Conservation (phyloP, 2,113 vertebrate genomes). For the Atlantisia rogersi region DNA sequence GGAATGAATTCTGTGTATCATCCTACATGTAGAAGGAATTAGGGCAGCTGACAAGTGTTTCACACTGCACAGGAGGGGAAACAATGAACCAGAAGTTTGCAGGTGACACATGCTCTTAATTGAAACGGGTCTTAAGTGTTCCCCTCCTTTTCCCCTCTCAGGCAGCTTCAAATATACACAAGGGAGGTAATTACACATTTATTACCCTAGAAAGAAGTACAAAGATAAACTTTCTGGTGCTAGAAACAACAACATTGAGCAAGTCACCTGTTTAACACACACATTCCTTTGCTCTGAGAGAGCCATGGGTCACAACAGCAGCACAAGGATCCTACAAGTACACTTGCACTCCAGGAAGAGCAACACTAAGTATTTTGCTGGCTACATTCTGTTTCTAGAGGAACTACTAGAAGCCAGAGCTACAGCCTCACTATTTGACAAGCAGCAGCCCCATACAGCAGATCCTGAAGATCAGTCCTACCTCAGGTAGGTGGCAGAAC, state of each 20-base stretch:
- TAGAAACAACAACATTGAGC: neutral
- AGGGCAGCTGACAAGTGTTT: neutral
- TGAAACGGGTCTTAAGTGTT: neutral
- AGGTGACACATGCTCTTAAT: neutral
- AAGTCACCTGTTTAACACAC: neutral
- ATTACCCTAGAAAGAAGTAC: neutral
- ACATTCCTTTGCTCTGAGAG: neutral
- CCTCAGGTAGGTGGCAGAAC: conserved; percentile 44
- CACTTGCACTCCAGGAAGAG: neutral
- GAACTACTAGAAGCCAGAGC: conserved; percentile 41
- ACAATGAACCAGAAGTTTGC: neutral
- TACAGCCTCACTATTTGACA: conserved; percentile 25
- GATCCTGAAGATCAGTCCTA: conserved; percentile 21
- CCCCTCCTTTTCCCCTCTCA: neutral
- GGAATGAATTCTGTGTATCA: neutral
- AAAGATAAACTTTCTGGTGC: neutral
- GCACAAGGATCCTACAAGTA: conserved; percentile 13
- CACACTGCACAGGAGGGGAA: neutral
- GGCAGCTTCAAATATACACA: neutral
- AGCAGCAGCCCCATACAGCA: neutral
- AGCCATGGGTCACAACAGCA: neutral
- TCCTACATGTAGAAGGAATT: neutral
- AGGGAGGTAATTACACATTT: neutral
- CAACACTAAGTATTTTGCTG: neutral
- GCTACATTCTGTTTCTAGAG: conserved; percentile 40